A percentile compares a stretch with the other conserved stretches of the same genome.
phyloP scores from a whole-genome alignment of 1,140 invertebrate genomes.

The Achroia grisella region DNA sequence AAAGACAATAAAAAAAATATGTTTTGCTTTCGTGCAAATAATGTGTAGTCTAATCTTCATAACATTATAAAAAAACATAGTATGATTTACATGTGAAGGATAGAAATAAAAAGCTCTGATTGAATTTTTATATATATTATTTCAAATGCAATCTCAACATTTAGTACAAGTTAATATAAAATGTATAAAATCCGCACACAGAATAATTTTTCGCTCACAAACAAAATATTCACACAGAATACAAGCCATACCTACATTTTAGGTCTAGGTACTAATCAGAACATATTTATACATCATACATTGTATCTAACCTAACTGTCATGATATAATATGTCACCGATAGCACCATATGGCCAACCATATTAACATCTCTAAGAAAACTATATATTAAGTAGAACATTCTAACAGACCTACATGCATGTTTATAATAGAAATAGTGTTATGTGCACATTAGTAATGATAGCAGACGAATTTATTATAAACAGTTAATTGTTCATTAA shows the following conservation, averaged over 20 bases:
- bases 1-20: too few species aligned
- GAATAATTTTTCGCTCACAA: slow-evolving; percentile 40
- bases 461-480: slow-evolving; percentile 14
- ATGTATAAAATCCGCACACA: slow-evolving; percentile 65
- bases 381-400: slow-evolving; percentile 1
- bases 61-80: not conserved
- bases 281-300: slow-evolving; percentile 1
- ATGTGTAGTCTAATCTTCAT: too few species aligned
- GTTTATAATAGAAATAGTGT: not conserved
- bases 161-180: slow-evolving; percentile 67
- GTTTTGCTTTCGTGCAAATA: too few species aligned
- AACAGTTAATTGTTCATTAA: slow-evolving; percentile 7
- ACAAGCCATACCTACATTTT: slow-evolving; percentile 30
- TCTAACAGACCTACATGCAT: not conserved
- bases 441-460: slow-evolving; percentile 21
- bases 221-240: slow-evolving; percentile 43
- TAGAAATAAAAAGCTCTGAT: slow-evolving; percentile 46
- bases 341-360: slow-evolving; percentile 15
- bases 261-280: slow-evolving; percentile 6
- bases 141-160: slow-evolving; percentile 69
- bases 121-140: slow-evolving; percentile 57
- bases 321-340: slow-evolving; percentile 6
- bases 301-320: not conserved
- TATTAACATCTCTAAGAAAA: slow-evolving; percentile 7
- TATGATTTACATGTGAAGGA: slow-evolving; percentile 3